Evolutionary conservation across 2,888 invertebrate species (phyloP).

Genomic region (Caenorhabditis zanzibari): DNA sequence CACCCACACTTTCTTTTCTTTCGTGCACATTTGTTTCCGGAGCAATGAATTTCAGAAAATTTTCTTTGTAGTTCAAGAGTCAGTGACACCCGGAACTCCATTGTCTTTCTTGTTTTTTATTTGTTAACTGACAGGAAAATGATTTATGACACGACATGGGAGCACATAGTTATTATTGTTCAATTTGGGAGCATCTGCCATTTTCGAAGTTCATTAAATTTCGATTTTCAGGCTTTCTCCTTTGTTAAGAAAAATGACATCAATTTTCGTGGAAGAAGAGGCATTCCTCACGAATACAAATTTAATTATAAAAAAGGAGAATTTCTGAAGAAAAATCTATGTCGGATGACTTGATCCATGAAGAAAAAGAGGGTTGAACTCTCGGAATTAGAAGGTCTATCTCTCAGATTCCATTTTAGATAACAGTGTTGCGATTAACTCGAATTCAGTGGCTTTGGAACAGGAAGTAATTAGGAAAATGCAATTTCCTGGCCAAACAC

Average conservation of each 20-base stretch:
- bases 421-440: background rate
- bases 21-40: background rate
- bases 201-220: slow-evolving; percentile 3
- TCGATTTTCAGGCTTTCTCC: background rate
- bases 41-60: slow-evolving; percentile 9
- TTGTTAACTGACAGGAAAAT: background rate
- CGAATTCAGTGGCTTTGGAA: background rate
- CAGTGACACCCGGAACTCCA: background rate
- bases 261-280: background rate
- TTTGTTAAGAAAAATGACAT: slow-evolving; percentile 5
- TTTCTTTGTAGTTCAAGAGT: slow-evolving; percentile 1
- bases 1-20: background rate
- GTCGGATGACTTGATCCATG: background rate
- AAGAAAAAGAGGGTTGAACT: background rate
- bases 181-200: background rate
- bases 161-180: slow-evolving; percentile 3
- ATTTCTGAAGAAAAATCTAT: background rate
- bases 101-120: background rate
- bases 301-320: slow-evolving; percentile 2
- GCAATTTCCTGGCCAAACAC: too few species aligned
- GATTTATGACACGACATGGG: background rate
- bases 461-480: slow-evolving; percentile 1
- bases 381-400: background rate
- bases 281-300: background rate
- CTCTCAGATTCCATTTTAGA: slow-evolving; percentile 7